Percentiles rank a stretch among this genome's conserved stretches.
phyloP scores from a whole-genome alignment of 2,113 vertebrate species.

The Vireo altiloquus region DNA sequence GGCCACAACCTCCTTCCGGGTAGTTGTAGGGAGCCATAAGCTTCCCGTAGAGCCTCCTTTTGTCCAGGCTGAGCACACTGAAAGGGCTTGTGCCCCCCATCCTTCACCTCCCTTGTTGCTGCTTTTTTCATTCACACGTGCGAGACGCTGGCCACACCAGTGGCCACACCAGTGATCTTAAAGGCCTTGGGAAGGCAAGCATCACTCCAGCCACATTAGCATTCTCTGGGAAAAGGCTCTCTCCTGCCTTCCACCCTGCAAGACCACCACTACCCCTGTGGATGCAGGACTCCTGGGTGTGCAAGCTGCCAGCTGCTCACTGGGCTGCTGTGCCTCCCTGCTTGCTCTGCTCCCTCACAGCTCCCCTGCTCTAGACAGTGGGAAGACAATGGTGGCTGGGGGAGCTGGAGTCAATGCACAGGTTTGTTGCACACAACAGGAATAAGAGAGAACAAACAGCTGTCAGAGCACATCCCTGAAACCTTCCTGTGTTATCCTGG shows the following conservation, averaged over 20 bases:
- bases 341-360: not conserved
- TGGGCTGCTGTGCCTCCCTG: accelerated
- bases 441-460: not conserved
- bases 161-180: not conserved
- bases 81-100: not conserved
- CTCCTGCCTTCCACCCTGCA: not conserved
- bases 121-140: not conserved
- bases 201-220: not conserved
- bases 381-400: not conserved
- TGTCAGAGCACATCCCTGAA: accelerated
- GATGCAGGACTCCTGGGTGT: accelerated
- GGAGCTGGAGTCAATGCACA: not conserved
- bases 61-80: not conserved
- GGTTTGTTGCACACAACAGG: not conserved
- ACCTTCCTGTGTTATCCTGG: not conserved
- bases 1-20: not conserved
- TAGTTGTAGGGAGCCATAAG: too few species aligned
- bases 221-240: not conserved
- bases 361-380: accelerated
- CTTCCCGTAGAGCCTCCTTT: not conserved
- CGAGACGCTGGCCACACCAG: not conserved
- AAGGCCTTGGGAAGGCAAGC: not conserved
- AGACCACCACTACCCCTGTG: not conserved
- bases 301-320: not conserved
- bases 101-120: not conserved